Evolutionary conservation across 2,797 vertebrate species (phyloP), one percentile per base, ranked within the genome.

Genomic region (Garrulus glandarius): DNA sequence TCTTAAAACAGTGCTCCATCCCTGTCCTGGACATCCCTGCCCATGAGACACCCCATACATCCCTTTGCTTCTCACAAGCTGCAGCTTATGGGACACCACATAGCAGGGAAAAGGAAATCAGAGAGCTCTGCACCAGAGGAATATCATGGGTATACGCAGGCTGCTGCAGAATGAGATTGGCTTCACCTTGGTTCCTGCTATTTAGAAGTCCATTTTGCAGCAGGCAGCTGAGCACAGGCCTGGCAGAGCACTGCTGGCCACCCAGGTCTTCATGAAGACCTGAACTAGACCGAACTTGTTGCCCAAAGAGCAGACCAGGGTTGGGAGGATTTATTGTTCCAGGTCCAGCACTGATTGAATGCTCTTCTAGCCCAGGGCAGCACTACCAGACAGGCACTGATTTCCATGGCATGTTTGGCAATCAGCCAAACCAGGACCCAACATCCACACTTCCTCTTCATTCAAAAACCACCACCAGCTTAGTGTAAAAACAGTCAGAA

Each of bases 21-120:
- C 32, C 56, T 2, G 0, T 64, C 32, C 34, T 56, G 44, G 34
- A 22, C 32, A 49, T 27, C 12, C 49, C 70, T 65, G 61, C 19
- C 61, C 30, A 52, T 32, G 60, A 41, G 1, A 12, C 19, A 77
- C 9, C 11, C 27, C 22, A 11, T 19, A 52, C 4, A 47, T 3
- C 13, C 24, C 44, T 20, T 76, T 68, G 24, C 34, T 83, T 72
- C 37, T 59, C 68, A 43, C 24, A 91, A 64, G 16, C 63, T 68
- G 30, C 36, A 56, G 59, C 8, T 21, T 10, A n/a, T 1, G 17
- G 15, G 55, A 39, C 27, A 68, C 1, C 11, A 32, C 0, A 0
- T 13, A 80, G 46, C 29, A 50, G 41, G 32, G 22, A 36, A 71
- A 71, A 72, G 36, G 41, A 64, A 83, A 64, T 57, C 2, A 21